Conservation (phyloP, 2,113 vertebrate genomes). For the Vulpes ferrilata region DNA sequence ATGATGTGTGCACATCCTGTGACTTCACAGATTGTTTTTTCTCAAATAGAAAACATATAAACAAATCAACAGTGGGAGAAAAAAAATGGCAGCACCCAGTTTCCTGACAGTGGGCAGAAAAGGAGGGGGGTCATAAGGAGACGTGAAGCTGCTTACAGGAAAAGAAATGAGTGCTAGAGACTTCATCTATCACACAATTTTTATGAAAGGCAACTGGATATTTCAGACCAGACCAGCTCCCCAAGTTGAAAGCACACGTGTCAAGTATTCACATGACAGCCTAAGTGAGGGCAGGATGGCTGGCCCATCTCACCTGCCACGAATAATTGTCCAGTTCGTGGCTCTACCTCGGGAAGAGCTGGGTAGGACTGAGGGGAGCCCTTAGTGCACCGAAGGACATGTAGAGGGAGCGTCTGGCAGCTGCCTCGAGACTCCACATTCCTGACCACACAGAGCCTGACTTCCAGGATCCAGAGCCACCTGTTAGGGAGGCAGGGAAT, state of each 20-base stretch:
- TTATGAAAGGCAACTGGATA: not conserved
- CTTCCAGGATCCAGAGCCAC: not conserved
- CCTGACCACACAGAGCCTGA: not conserved
- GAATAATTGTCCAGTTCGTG: not conserved
- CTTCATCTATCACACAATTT: rapidly evolving
- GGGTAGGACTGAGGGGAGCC: not conserved
- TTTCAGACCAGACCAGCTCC: not conserved
- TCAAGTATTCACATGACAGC: not conserved
- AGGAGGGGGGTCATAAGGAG: not conserved
- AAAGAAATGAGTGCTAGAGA: not conserved
- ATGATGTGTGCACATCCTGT: not conserved
- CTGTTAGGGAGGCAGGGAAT: not conserved
- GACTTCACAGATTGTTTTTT: not conserved
- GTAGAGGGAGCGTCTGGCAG: rapidly evolving
- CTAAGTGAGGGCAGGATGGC: rapidly evolving
- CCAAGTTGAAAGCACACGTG: not conserved
- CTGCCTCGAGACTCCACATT: rapidly evolving
- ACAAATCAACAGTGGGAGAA: not conserved
- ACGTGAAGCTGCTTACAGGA: not conserved
- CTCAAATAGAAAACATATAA: not conserved
- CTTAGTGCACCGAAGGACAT: not conserved
- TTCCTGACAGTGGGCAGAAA: not conserved
- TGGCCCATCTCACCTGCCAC: rapidly evolving
- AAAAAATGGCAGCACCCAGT: not conserved
- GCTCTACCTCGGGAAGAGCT: not conserved